Evolutionary conservation across 2,113 vertebrate genomes (phyloP).

Genomic region (Melanerpes formicivorus): DNA sequence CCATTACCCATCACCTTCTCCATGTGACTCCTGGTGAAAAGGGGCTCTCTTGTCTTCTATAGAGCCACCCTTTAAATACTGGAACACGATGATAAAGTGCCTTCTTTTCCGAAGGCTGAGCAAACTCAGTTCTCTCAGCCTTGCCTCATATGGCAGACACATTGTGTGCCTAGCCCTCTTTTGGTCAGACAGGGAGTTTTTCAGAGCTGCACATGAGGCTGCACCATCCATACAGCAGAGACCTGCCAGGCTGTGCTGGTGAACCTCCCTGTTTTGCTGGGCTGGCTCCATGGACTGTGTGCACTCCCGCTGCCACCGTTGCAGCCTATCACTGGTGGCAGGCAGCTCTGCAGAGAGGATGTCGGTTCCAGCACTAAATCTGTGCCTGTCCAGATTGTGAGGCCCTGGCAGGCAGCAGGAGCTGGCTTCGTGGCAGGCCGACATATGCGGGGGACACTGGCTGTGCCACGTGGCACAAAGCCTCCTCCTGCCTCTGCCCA

Average conservation of each 20-base stretch:
- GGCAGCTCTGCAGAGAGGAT: background rate
- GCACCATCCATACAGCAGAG: background rate
- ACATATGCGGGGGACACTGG: background rate
- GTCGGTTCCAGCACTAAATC: background rate
- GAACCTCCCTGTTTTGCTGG: fast-evolving
- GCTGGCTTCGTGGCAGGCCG: background rate
- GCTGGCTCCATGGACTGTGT: fast-evolving
- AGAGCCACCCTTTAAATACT: background rate
- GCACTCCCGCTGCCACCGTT: fast-evolving
- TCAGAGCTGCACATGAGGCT: background rate
- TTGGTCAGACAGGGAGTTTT: background rate
- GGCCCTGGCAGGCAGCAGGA: conserved; percentile 46
- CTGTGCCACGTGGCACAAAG: background rate
- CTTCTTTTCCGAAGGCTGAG: background rate
- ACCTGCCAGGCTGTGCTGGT: fast-evolving
- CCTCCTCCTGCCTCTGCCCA: background rate
- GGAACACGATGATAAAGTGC: background rate
- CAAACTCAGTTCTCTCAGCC: background rate
- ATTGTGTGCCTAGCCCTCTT: background rate
- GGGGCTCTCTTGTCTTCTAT: background rate
- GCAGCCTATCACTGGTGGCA: background rate
- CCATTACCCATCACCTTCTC: background rate
- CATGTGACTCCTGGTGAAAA: background rate
- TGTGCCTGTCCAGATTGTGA: conserved; percentile 24
- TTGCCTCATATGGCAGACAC: background rate